A percentile compares a stretch with the other conserved stretches of the same genome.
Conservation (phyloP, 1,140 invertebrate species). For the Paramacrobiotus metropolitanus region DNA sequence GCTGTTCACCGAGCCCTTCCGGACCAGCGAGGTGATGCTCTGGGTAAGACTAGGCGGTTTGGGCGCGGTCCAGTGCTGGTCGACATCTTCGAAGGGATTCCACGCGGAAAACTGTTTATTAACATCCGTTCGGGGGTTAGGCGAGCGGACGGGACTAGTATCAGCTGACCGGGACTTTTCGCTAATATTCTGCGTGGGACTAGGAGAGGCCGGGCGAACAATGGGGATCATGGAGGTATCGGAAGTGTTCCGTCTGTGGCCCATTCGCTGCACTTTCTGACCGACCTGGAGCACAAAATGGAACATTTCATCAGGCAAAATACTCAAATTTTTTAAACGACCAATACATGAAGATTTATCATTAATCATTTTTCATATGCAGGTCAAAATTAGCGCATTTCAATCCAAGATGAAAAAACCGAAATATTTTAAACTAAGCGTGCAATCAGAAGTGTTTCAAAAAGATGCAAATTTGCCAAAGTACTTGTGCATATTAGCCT, state of each 20-base stretch:
- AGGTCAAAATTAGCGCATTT: too few relatives aligned
- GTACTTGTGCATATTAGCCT: too few relatives aligned
- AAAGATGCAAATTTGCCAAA: too few relatives aligned
- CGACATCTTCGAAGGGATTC: conserved; percentile 2
- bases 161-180: neutral
- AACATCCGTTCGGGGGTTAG: neutral
- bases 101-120: neutral
- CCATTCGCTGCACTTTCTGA: neutral
- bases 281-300: too few relatives aligned
- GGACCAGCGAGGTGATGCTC: neutral
- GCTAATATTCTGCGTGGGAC: neutral
- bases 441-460: too few relatives aligned
- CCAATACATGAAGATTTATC: too few relatives aligned
- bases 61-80: neutral
- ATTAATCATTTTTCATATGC: too few relatives aligned
- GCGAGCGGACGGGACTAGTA: neutral
- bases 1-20: neutral
- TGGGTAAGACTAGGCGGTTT: neutral
- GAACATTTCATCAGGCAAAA: too few relatives aligned
- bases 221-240: neutral
- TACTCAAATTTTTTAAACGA: too few relatives aligned
- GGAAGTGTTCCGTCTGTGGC: neutral
- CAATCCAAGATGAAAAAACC: too few relatives aligned
- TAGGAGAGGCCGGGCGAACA: neutral
- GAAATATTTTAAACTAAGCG: too few relatives aligned